phyloP scores from a whole-genome alignment of 30 jellyfish, hydroid and myxozoan genomes.

The Rhopilema esculentum region DNA sequence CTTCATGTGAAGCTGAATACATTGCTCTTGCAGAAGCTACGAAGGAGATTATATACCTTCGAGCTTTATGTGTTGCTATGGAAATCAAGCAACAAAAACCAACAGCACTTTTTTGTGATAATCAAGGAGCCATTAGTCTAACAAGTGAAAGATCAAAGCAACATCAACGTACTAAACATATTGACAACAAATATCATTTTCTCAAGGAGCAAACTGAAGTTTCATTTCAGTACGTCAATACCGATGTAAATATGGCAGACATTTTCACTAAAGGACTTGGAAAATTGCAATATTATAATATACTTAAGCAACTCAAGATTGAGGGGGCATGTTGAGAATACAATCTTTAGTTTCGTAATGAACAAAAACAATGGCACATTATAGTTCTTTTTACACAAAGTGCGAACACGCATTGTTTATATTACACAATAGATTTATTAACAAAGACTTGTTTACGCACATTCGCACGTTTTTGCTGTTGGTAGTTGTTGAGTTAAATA shows the following conservation, averaged over 20 bases:
- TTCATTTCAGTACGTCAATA: constrained; percentile 4
- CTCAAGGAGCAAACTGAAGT: constrained; percentile 43
- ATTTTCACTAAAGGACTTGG: constrained; percentile 30
- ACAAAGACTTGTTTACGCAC: no score
- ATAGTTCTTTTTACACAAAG: no score
- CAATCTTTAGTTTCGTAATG: no score
- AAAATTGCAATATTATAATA: constrained; percentile 26
- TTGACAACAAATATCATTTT: constrained; percentile 40
- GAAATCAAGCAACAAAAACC: not conserved
- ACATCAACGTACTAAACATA: constrained; percentile 59
- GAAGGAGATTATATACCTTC: constrained; percentile 29
- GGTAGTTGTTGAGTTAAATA: no score
- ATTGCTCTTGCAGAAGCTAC: constrained; percentile 39
- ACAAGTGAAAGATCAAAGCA: constrained; percentile 33
- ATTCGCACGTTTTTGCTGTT: no score
- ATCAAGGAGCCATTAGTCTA: constrained; percentile 45
- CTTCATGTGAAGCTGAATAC: constrained; percentile 52
- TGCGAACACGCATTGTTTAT: no score
- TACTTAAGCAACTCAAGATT: constrained; percentile 16
- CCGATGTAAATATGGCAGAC: constrained; percentile 38
- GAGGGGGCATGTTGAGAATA: constrained; percentile 67
- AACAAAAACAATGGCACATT: no score
- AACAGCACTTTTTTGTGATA: constrained; percentile 24
- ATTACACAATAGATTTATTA: no score
- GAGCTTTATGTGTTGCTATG: constrained; percentile 6